Base-by-base conservation (phyloP, 2,888 invertebrate genomes). In the Nephrotoma appendiculata region DNA sequence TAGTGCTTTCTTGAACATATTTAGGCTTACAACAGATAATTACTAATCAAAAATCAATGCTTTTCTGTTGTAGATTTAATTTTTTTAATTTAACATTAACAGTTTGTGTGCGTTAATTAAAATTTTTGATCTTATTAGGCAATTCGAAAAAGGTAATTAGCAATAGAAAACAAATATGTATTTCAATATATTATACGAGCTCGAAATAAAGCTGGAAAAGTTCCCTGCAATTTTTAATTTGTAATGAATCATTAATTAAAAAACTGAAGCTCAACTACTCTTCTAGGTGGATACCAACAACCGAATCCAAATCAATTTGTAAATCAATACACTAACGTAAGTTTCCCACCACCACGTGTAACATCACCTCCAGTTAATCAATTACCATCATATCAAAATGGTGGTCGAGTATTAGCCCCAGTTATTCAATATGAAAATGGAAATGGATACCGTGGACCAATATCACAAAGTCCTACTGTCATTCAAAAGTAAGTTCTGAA, bases 401-500 rank as follows among this genome's bases (percentile, higher is more conserved):
- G 92, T 88, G 93, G 93, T 52, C 92, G 94, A 88, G 93, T 94
- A 88, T 93, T 94, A 89, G 94, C 94, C 15, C 94, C 94, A 88
- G 92, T 93, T 88, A 92, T 94, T 88, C 94, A 94, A 86, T 89
- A 89, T 41, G 87, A 88, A 85, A 89, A 89, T 84, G 88, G 88
- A 83, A 86, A 84, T 15, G 88, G 88, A 41, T 88, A 88, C 6
- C 89, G 91, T 45, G 91, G 91, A 9, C 91, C 91, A 9, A 89
- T 91, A 86, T 90, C 91, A 86, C 89, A 90, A 87, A 89, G 91
- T 71, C 91, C 92, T 43, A 90, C 90, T 41, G 89, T 92, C 52
- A 89, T 92, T 83, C 92, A 91, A 89, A 92, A 91, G 92, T 92
- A 90, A 90, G 91, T 90, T 87, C 31, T 71, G 31, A 71, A 71